Evolutionary conservation across 2,797 vertebrate genomes (phyloP).

Genomic region (Knipowitschia caucasica): DNA sequence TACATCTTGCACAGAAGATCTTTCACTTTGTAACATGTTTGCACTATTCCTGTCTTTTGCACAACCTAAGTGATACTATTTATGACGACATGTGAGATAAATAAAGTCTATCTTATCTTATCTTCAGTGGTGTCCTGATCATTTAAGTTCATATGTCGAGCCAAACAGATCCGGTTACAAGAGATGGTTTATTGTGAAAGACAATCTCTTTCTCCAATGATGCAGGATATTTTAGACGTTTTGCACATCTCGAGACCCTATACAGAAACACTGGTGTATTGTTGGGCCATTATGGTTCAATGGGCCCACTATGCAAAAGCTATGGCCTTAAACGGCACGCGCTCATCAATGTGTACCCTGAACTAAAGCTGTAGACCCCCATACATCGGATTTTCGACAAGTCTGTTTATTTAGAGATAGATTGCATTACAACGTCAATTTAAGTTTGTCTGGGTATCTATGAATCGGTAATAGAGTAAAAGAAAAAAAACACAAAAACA

Average conservation of each 20-base stretch:
- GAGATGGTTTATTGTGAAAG: not conserved
- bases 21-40: no score
- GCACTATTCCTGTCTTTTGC: no score
- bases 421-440: no score
- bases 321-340: conserved; percentile 32
- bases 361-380: not conserved
- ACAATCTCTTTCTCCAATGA: not conserved
- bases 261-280: conserved; percentile 64
- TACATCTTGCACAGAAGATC: no score
- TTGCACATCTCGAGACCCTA: conserved; percentile 20
- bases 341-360: conserved; percentile 43
- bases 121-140: conserved; percentile 53
- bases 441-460: no score
- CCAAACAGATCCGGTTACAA: not conserved
- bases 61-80: no score
- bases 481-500: no score
- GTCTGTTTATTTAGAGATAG: conserved; percentile 8
- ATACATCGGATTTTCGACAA: no score
- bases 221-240: not conserved
- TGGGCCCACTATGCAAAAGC: conserved; percentile 58
- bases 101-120: no score
- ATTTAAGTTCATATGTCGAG: not conserved
- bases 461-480: no score
- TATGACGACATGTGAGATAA: no score
- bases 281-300: conserved; percentile 57